phyloP scores from a whole-genome alignment of 2,113 vertebrate genomes.

The Apteryx mantelli region DNA sequence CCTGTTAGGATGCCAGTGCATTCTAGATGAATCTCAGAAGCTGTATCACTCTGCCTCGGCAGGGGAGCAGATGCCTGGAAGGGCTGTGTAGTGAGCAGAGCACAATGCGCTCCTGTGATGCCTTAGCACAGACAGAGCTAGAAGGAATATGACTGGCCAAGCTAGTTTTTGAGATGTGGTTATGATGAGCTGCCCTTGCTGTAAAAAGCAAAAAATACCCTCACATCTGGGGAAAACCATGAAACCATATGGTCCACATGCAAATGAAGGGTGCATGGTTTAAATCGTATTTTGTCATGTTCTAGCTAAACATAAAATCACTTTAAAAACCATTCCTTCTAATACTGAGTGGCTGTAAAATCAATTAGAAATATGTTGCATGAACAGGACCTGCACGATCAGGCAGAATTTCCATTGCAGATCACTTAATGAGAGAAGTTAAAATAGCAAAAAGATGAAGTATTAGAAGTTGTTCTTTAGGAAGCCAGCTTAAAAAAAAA shows the following conservation, averaged over 20 bases:
- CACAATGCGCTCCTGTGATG: not conserved
- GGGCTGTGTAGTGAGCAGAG: not conserved
- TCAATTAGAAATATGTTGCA: not conserved
- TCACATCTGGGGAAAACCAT: not conserved
- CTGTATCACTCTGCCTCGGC: not conserved
- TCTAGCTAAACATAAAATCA: not conserved
- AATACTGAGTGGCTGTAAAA: not conserved
- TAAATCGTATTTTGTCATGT: not conserved
- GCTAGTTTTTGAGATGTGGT: not conserved
- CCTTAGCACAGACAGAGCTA: not conserved
- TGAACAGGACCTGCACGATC: not conserved
- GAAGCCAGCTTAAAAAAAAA: not conserved
- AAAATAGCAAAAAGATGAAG: not conserved
- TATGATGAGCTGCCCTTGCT: not conserved
- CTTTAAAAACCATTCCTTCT: not conserved
- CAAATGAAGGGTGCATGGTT: not conserved
- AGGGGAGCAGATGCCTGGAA: not conserved
- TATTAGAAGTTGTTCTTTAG: not conserved
- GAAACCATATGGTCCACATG: not conserved
- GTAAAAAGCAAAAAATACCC: not conserved
- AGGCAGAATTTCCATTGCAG: not conserved
- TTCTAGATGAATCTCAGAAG: not conserved
- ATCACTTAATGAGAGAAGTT: not conserved
- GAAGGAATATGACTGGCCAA: not conserved
- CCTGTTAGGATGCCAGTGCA: not conserved